Conservation (phyloP, 2,797 vertebrate genomes). For the Pogoniulus pusillus region DNA sequence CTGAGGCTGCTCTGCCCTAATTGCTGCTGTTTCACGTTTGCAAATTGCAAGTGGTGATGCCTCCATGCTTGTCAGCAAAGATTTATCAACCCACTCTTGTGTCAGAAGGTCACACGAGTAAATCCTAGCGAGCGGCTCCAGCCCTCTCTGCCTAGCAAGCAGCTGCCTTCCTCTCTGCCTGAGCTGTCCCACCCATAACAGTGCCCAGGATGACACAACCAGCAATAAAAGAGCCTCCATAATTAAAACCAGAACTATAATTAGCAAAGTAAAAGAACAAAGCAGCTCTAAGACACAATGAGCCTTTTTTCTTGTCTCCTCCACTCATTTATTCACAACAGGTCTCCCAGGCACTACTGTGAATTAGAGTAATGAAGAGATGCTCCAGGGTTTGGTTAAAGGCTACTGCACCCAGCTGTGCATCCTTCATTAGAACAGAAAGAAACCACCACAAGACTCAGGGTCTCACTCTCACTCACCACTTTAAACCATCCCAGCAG, state of each 20-base stretch:
- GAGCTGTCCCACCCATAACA: background rate
- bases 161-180: rapidly evolving
- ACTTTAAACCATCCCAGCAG: background rate
- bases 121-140: background rate
- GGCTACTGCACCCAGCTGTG: conserved; percentile 28
- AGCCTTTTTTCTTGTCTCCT: background rate
- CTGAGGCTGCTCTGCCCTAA: background rate
- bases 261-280: conserved; percentile 28
- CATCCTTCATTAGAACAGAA: background rate
- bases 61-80: background rate
- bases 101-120: background rate
- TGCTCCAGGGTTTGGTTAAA: conserved; percentile 26
- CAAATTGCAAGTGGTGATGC: background rate
- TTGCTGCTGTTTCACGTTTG: background rate
- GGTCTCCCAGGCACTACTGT: background rate
- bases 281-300: background rate
- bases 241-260: background rate
- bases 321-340: background rate
- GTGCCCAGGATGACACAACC: background rate
- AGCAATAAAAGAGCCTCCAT: background rate
- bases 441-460: background rate
- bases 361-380: conserved; percentile 18
- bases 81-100: background rate
- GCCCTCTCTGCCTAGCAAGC: too few species aligned
- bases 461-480: conserved; percentile 1